A percentile compares a stretch with the other conserved stretches of the same genome.
phyloP scores from a whole-genome alignment of 2,888 invertebrate genomes.

The Ramazzottius varieornatus region DNA sequence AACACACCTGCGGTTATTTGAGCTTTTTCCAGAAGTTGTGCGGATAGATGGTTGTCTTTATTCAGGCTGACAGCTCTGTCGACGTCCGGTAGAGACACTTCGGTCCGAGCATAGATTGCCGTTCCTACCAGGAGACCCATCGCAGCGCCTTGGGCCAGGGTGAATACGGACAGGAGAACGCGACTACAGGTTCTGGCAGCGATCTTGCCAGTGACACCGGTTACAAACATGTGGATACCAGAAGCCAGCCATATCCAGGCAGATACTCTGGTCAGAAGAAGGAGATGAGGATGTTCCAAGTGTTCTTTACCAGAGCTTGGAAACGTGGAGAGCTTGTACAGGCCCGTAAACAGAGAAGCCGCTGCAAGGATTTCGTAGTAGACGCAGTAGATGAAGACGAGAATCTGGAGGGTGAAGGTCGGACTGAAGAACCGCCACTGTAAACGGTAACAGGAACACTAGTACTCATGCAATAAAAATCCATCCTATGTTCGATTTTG shows the following conservation, averaged over 20 bases:
- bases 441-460: too few species aligned
- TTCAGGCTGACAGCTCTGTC: background rate
- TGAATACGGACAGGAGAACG: background rate
- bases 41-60: too few species aligned
- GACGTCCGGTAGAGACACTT: too few species aligned
- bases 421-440: too few species aligned
- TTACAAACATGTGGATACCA: background rate
- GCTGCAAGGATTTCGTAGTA: background rate
- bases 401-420: too few species aligned
- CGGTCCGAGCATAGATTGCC: background rate
- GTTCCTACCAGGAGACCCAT: background rate
- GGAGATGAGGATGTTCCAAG: background rate
- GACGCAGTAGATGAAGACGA: background rate
- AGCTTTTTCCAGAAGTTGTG: too few species aligned
- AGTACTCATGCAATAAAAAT: too few species aligned
- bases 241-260: background rate
- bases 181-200: background rate
- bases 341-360: background rate
- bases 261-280: background rate
- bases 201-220: background rate
- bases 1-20: too few species aligned
- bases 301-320: background rate
- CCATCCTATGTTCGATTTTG: too few species aligned
- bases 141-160: background rate
- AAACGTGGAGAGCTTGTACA: background rate